Conservation (phyloP, 2,888 invertebrate species). For the Watsonalla binaria region DNA sequence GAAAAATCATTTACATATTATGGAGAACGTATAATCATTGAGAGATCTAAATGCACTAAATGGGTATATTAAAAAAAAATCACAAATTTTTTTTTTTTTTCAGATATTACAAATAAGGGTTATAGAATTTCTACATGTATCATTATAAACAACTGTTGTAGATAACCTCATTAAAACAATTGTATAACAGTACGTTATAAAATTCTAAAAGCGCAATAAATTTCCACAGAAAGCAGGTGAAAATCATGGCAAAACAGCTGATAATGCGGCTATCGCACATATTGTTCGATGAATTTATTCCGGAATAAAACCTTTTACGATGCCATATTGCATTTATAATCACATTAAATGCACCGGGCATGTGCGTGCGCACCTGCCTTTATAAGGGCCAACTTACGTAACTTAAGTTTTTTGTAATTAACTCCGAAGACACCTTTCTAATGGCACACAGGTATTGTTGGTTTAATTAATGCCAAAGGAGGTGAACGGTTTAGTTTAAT, state of each 20-base stretch:
- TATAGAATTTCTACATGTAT: too few relatives aligned
- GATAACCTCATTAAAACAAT: too few relatives aligned
- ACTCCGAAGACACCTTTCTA: conserved; percentile 16
- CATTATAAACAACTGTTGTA: too few relatives aligned
- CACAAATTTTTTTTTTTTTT: too few relatives aligned
- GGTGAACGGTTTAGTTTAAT: neutral
- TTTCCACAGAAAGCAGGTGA: neutral
- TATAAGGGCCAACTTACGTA: conserved; percentile 33
- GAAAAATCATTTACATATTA: too few relatives aligned
- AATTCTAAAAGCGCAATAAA: neutral
- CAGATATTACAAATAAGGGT: too few relatives aligned
- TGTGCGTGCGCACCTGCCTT: conserved; percentile 43
- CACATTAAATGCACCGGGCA: conserved; percentile 52
- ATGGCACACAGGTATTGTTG: neutral
- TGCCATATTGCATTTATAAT: conserved; percentile 66
- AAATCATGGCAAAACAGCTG: conserved; percentile 3
- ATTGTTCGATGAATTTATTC: conserved; percentile 11
- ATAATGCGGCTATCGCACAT: conserved; percentile 10
- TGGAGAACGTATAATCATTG: too few relatives aligned
- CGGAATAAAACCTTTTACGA: conserved; percentile 13
- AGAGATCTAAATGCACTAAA: too few relatives aligned
- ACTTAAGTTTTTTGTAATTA: conserved; percentile 30
- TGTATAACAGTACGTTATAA: neutral
- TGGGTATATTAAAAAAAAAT: too few relatives aligned
- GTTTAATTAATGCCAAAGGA: neutral